Base-by-base conservation (phyloP, 1,140 invertebrate species). In the Babylonia areolata region DNA sequence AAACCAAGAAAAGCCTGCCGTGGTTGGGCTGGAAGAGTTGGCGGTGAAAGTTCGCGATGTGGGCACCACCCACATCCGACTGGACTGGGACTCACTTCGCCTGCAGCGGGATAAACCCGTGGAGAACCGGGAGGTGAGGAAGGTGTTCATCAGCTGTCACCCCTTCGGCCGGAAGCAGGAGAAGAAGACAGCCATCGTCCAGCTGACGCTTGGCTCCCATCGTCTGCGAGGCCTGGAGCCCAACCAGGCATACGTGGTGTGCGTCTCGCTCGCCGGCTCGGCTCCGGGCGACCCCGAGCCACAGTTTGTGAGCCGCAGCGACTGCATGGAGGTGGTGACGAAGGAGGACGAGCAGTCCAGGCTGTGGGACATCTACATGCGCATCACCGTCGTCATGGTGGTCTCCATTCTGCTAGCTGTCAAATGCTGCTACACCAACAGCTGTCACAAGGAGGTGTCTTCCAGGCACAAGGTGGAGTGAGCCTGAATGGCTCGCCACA, bases 31-130 rank as follows among this genome's bases (percentile, higher is more conserved):
- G 23, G 58, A 84, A 33, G 82, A 80, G 69, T 69, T 87, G 15
- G 54, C 64, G 5, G 33, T 81, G 39, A 85, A 54, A 81, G 71
- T 88, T n/a, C 33, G 31, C 0, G 80, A 85, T 28, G 69, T 86
- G 3, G 80, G 87, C 20, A 37, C 20, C 15, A 79, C 78, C 23
- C 77, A 46, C 73, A 28, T 88, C 12, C 42, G 37, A 3, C 78
- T 88, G 33, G 73, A 85, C 31, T 87, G 84, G 87, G 79, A 88
- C 54, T 84, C 77, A 20, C 39, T 58, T 20, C 51, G 71, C 54
- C 71, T 86, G 33, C 23, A 20, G 6, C 9, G n/a, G 33, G 40
- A 71, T 23, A 73, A 75, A 40, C n/a, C 37, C 12, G n/a, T n/a
- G 3, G 17, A 33, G 33, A n/a, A 31, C 37, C 1, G 17, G 12